Percentiles rank a stretch among this genome's conserved stretches.
Conservation (phyloP, 2,113 vertebrate genomes). For the Chionomys nivalis region DNA sequence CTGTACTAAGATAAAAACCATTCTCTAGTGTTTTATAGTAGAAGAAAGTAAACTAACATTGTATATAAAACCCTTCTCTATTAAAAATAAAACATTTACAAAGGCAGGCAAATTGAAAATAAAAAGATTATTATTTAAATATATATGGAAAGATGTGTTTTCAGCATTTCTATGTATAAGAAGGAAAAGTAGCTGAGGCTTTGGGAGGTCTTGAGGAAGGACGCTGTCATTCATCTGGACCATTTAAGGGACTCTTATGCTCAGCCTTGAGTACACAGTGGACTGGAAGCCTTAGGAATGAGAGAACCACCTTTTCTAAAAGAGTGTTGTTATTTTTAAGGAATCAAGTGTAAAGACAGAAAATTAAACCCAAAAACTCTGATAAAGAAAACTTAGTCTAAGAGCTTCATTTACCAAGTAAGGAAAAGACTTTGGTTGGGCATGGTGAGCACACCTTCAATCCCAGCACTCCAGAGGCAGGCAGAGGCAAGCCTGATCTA, state of each 20-base stretch:
- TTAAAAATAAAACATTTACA: not conserved
- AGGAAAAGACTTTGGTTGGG: not conserved
- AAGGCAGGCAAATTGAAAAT: constrained; percentile 16
- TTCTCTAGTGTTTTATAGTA: constrained; percentile 5
- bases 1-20: not conserved
- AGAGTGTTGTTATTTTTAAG: not conserved
- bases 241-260: not conserved
- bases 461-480: not conserved
- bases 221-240: not conserved
- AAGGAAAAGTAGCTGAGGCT: not conserved
- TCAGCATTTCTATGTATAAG: not conserved
- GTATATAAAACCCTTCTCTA: not conserved
- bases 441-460: not conserved
- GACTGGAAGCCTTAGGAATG: not conserved
- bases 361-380: not conserved
- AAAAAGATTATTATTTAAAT: not conserved
- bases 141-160: not conserved
- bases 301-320: not conserved
- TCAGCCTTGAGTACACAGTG: not conserved
- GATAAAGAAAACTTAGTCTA: not conserved
- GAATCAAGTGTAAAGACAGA: not conserved
- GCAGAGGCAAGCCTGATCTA: not conserved
- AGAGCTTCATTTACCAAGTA: not conserved
- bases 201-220: not conserved
- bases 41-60: not conserved